A percentile compares a stretch with the other conserved stretches of the same genome.
phyloP scores from a whole-genome alignment of 1,140 invertebrate species.

The Penaeus indicus region DNA sequence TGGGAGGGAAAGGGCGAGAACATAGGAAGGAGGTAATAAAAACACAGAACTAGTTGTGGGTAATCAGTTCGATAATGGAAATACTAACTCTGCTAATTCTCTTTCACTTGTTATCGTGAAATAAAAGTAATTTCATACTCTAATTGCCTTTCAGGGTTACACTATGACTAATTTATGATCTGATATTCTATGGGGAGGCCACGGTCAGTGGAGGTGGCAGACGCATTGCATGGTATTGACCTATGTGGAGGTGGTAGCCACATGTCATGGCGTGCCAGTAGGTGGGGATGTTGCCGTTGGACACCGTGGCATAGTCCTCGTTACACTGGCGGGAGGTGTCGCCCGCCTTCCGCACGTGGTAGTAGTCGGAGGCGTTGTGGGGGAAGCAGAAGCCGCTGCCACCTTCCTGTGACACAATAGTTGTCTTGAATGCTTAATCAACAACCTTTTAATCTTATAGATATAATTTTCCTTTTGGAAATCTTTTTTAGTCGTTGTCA shows the following conservation, averaged over 20 bases:
- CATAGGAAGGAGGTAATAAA: too few species aligned
- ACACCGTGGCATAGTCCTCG: not conserved
- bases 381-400: constrained; percentile 37
- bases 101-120: too few species aligned
- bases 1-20: not conserved
- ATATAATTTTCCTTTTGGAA: too few species aligned
- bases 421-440: too few species aligned
- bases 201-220: not conserved
- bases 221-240: not conserved
- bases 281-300: not conserved
- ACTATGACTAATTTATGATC: too few species aligned
- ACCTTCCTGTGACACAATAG: not conserved
- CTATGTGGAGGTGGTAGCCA: constrained; percentile 8
- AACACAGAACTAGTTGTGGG: too few species aligned
- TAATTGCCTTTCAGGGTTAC: not conserved
- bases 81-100: too few species aligned
- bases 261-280: constrained; percentile 22
- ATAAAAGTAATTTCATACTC: too few species aligned
- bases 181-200: too few species aligned
- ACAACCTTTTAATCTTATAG: too few species aligned
- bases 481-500: too few species aligned
- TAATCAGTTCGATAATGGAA: too few species aligned
- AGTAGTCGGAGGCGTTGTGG: not conserved
- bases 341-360: not conserved
- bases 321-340: not conserved